Conservation (phyloP, 1,140 invertebrate genomes). For the Trichomalopsis sarcophagae region DNA sequence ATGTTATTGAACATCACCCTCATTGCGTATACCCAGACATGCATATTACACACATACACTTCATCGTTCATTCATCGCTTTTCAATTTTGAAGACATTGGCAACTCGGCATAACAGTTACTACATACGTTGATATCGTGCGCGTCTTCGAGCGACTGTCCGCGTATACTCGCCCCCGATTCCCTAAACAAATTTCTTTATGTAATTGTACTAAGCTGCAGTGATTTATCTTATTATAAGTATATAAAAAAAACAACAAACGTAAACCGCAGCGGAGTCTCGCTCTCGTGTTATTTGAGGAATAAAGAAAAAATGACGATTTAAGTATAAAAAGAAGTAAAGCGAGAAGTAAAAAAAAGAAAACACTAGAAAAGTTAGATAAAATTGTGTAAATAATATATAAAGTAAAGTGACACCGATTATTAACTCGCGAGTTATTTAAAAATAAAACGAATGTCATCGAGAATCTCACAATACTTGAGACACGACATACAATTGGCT, state of each 20-base stretch:
- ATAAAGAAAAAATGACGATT: constrained; percentile 2
- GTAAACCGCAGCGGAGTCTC: neutral
- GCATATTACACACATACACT: neutral
- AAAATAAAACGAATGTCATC: constrained; percentile 31
- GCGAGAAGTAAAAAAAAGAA: constrained; percentile 1
- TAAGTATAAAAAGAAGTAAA: neutral
- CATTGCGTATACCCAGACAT: neutral
- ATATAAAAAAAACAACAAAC: neutral
- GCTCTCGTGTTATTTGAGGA: neutral
- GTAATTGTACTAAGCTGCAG: constrained; percentile 20
- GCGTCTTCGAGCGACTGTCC: constrained; percentile 27
- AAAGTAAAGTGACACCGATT: constrained; percentile 29
- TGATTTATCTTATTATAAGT: constrained; percentile 14
- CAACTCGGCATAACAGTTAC: constrained; percentile 57
- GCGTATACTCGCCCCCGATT: neutral
- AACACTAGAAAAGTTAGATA: constrained; percentile 22
- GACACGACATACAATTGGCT: constrained; percentile 30
- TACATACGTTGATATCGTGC: constrained; percentile 33
- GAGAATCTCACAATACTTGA: constrained; percentile 39
- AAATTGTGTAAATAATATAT: constrained; percentile 50
- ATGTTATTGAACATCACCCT: constrained; percentile 46
- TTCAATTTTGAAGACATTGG: constrained; percentile 70
- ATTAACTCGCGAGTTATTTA: constrained; percentile 14
- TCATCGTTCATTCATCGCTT: constrained; percentile 43
- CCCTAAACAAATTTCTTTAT: constrained; percentile 18